A percentile compares a stretch with the other conserved stretches of the same genome.
phyloP scores from a whole-genome alignment of 2,888 invertebrate genomes.

The Tinea semifulvella region DNA sequence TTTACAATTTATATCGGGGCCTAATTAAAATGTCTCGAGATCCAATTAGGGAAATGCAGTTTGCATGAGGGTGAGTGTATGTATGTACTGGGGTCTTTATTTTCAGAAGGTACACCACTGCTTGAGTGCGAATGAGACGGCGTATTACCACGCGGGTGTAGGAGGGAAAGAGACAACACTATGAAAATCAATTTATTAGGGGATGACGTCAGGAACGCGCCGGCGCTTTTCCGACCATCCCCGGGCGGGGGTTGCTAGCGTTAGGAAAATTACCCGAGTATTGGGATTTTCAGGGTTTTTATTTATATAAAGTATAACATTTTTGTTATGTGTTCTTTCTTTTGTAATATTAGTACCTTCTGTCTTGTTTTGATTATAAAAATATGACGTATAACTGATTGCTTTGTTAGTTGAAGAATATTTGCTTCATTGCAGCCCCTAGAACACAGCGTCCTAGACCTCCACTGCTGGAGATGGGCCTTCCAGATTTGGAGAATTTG shows the following conservation, averaged over 20 bases:
- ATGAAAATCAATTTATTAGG: slow-evolving; percentile 68
- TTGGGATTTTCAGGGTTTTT: neutral
- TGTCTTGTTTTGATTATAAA: too few species aligned
- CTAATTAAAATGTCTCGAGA: too few species aligned
- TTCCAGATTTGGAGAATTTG: too few species aligned
- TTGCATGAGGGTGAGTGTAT: neutral
- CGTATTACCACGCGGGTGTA: slow-evolving; percentile 21
- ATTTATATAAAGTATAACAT: too few species aligned
- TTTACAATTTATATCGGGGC: too few species aligned
- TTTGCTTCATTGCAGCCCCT: too few species aligned
- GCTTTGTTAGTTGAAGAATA: too few species aligned
- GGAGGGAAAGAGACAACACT: slow-evolving; percentile 35
- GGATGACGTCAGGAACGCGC: slow-evolving; percentile 62
- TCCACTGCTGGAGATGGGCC: too few species aligned
- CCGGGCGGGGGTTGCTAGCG: slow-evolving; percentile 44
- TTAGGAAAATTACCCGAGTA: neutral
- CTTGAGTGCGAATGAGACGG: slow-evolving; percentile 42
- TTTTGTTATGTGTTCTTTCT: too few species aligned
- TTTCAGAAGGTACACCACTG: slow-evolving; percentile 57
- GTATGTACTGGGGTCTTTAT: slow-evolving; percentile 35
- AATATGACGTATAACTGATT: too few species aligned
- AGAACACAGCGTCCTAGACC: too few species aligned
- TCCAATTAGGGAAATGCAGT: neutral
- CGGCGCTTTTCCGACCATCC: slow-evolving; percentile 43
- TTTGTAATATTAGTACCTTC: too few species aligned